Evolutionary conservation across 1,140 invertebrate species (phyloP).

Genomic region (Saccostrea echinata): DNA sequence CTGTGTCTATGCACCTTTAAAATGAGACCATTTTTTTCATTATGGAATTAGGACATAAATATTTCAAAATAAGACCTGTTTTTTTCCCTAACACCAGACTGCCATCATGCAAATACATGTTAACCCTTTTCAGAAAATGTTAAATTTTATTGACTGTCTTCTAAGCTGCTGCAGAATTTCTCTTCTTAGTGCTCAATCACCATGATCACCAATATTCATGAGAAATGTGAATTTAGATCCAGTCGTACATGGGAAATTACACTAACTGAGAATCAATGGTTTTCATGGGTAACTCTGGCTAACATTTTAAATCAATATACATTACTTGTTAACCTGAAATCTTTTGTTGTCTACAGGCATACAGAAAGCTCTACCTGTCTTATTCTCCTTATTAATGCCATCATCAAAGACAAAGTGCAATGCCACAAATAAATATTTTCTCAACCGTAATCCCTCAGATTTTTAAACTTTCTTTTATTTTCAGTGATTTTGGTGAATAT

Average conservation of each 20-base stretch:
- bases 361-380: not conserved
- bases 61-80: not conserved
- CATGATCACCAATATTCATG: constrained; percentile 32
- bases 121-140: not conserved
- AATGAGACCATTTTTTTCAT: not conserved
- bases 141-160: constrained; percentile 27
- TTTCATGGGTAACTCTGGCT: not conserved
- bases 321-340: constrained; percentile 10
- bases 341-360: constrained; percentile 10
- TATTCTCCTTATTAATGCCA: not conserved
- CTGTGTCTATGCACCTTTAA: too few species aligned
- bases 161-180: constrained; percentile 1
- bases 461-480: not conserved
- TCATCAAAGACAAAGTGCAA: not conserved
- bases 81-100: not conserved
- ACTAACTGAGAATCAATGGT: constrained; percentile 20
- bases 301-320: constrained; percentile 4
- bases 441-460: not conserved
- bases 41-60: too few species aligned
- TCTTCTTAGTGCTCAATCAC: constrained; percentile 1
- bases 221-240: constrained; percentile 35
- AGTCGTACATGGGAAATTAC: constrained; percentile 14
- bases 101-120: not conserved
- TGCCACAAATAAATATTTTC: not conserved
- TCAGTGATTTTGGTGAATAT: not conserved